Conservation (phyloP, 2,797 vertebrate genomes). For the Galago senegalensis region DNA sequence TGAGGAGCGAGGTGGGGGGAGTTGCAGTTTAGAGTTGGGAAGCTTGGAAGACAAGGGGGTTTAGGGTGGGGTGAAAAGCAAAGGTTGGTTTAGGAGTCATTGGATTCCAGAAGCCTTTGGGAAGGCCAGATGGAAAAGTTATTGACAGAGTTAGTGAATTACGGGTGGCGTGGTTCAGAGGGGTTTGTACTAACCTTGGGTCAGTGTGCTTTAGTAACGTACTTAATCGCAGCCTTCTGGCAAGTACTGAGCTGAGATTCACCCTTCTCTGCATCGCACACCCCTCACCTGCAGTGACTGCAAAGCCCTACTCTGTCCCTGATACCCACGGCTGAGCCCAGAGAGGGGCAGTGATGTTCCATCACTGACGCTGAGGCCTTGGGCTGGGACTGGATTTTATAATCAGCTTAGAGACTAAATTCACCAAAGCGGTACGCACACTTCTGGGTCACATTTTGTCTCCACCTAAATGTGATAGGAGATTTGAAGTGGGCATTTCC, state of each 20-base stretch:
- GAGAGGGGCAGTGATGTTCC: neutral
- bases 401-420: neutral
- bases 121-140: neutral
- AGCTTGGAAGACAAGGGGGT: neutral
- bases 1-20: neutral
- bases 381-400: neutral
- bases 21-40: neutral
- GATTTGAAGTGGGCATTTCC: neutral
- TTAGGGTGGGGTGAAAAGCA: neutral
- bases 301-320: neutral
- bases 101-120: neutral
- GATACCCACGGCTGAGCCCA: neutral
- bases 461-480: neutral
- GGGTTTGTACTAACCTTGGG: neutral
- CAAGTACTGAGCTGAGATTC: neutral
- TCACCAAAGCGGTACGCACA: neutral
- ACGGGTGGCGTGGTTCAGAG: neutral
- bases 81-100: neutral
- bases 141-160: neutral
- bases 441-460: neutral
- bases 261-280: accelerated
- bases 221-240: neutral
- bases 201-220: neutral
- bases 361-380: neutral
- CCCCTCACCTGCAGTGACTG: too few species aligned